Conservation (phyloP, 2,113 vertebrate species). For the Bubo blakistoni region DNA sequence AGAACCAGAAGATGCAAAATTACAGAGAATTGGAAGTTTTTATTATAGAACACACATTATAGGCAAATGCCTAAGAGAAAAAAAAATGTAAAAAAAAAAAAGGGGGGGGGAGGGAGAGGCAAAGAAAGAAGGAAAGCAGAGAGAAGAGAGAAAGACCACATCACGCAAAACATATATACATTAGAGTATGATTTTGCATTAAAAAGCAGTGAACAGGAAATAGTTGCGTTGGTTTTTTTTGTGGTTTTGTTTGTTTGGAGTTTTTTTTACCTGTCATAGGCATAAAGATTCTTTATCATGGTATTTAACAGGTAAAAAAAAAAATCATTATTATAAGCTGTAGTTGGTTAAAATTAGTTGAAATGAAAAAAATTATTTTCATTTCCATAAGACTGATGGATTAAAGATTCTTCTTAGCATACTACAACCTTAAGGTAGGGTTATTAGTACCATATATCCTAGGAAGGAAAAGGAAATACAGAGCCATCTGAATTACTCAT, state of each 20-base stretch:
- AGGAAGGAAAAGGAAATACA: too few species aligned
- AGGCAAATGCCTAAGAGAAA: neutral
- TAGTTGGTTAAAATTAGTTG: too few species aligned
- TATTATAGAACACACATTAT: neutral
- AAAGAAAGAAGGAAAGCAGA: neutral
- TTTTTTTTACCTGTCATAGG: neutral
- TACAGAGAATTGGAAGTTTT: neutral
- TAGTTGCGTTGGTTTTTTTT: neutral
- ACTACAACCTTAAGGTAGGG: too few species aligned
- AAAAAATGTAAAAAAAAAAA: neutral
- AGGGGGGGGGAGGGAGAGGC: fast-evolving
- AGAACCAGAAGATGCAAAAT: neutral
- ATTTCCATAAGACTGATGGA: too few species aligned
- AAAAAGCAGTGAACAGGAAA: neutral
- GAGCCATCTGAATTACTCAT: too few species aligned
- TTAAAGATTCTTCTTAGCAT: too few species aligned
- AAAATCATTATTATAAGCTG: too few species aligned
- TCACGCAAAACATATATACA: too few species aligned
- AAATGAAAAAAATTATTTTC: too few species aligned
- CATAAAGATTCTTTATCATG: neutral
- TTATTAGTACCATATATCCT: too few species aligned
- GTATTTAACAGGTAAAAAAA: too few species aligned
- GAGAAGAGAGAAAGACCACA: neutral
- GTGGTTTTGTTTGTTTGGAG: too few species aligned
- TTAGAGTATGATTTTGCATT: neutral